Base-by-base conservation (phyloP, 2,113 vertebrate genomes). In the Columba livia region DNA sequence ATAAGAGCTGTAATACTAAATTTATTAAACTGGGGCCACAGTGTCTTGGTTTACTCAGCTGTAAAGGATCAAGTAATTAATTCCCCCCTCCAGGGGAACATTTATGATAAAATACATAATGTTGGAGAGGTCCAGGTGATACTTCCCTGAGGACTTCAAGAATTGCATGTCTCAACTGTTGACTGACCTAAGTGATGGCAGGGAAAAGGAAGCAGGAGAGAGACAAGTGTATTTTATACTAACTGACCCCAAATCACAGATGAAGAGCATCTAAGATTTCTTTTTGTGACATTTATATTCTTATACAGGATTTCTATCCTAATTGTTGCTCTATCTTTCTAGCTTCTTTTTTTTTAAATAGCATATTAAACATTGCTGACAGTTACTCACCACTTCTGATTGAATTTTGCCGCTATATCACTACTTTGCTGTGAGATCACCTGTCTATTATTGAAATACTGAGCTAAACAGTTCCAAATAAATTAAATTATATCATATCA, bases 41-140 rank as follows among this genome's bases (percentile, higher is more conserved):
- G 34, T 56, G 44, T 81, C 69, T 97, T 90, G 57, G 69, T 85
- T 85, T 71, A 44, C 32, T 82, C 61, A 66, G 42, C 48, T 92
- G 47, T 90, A 58, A 93, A 95, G n/a, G 56, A 90, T 91, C 95
- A 93, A 92, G 72, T 57, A 47, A 89, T 19, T 47, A 47, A 47
- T 19, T 47, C 18, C 44, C 44, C 11, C 73, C 69, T 87, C 66
- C 57, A 40, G n/a, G 67, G 73, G 36, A 93, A 81, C n/a, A 85
- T 72, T 79, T 65, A 70, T 88, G 38, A 70, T 74, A 62, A 80
- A 84, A 32, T 73, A 11, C 56, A 36, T 60, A 31, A 69, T 48
- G 19, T 36, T 85, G 72, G 71, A 75, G 81, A 92, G 71, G 71
- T 42, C 54, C 62, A 95, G 85, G 80, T 81, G 29, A 74, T 48